phyloP scores from a whole-genome alignment of 2,797 vertebrate species.

The Tiaroga cobitis region DNA sequence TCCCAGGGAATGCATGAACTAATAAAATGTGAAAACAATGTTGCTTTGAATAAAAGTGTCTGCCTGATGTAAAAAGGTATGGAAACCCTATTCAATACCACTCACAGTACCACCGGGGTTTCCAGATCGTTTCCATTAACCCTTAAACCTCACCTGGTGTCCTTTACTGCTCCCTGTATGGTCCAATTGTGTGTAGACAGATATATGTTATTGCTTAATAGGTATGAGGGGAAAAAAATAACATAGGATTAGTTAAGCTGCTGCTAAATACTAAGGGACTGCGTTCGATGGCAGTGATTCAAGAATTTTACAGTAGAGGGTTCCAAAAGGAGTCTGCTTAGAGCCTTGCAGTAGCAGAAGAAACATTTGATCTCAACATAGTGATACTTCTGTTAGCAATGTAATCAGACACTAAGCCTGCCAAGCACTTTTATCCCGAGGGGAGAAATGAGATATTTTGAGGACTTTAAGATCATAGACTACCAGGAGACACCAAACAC shows the following conservation, averaged over 20 bases:
- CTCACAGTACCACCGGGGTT: not conserved
- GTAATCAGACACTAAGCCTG: conserved; percentile 29
- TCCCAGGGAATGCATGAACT: conserved; percentile 9
- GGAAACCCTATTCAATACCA: not conserved
- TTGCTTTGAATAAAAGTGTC: not conserved
- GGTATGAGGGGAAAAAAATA: not conserved
- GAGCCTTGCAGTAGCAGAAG: not conserved
- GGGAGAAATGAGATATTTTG: conserved; percentile 9
- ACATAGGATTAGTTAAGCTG: not conserved
- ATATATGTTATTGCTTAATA: conserved; percentile 37
- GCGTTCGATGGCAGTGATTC: conserved; percentile 9
- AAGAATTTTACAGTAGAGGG: conserved; percentile 17
- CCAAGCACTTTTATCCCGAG: not conserved
- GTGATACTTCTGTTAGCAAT: conserved; percentile 31
- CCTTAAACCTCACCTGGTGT: conserved; percentile 23
- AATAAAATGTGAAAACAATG: not conserved
- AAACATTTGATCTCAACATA: conserved; percentile 21
- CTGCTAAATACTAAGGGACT: conserved; percentile 10
- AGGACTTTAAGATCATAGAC: conserved; percentile 28
- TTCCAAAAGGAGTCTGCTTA: conserved; percentile 27
- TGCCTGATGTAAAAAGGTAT: not conserved
- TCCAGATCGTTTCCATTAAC: conserved; percentile 40
- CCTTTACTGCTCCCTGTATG: conserved; percentile 6
- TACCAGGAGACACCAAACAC: conserved; percentile 6
- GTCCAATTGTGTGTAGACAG: conserved; percentile 36